Conservation (phyloP, 2,113 vertebrate species). For the Theristicus caerulescens region DNA sequence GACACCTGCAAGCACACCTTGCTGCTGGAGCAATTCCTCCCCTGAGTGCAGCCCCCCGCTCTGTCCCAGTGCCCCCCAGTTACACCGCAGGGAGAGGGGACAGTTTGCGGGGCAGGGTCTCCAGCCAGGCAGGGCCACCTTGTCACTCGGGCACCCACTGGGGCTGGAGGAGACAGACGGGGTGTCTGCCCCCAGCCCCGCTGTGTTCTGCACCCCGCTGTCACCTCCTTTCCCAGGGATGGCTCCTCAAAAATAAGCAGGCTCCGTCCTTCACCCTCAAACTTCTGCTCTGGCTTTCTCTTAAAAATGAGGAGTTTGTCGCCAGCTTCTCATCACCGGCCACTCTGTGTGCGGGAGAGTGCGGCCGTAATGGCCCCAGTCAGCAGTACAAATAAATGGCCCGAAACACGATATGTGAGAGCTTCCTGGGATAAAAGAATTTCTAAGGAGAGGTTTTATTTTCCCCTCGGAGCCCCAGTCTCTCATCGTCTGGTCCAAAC, state of each 20-base stretch:
- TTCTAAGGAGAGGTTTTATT: conserved; percentile 46
- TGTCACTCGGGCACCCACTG: background rate
- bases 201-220: background rate
- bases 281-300: background rate
- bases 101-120: background rate
- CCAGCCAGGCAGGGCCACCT: background rate
- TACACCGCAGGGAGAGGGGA: background rate
- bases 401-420: conserved; percentile 17
- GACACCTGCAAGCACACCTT: background rate
- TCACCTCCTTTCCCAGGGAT: background rate
- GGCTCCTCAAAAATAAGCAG: background rate
- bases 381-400: conserved; percentile 54
- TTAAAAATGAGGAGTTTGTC: background rate
- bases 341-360: background rate
- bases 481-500: background rate
- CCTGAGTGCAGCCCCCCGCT: background rate
- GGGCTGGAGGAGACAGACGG: background rate
- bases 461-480: background rate
- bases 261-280: background rate
- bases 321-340: background rate
- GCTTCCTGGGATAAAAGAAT: conserved; percentile 61
- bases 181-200: background rate
- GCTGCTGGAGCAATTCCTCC: background rate
- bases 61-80: background rate
- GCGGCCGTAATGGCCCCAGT: background rate